These are phyloP conservation scores for Calameuta filiformis DNA, from an alignment of 2,888 invertebrate genomes.

Conservation along the genomic window DNA sequence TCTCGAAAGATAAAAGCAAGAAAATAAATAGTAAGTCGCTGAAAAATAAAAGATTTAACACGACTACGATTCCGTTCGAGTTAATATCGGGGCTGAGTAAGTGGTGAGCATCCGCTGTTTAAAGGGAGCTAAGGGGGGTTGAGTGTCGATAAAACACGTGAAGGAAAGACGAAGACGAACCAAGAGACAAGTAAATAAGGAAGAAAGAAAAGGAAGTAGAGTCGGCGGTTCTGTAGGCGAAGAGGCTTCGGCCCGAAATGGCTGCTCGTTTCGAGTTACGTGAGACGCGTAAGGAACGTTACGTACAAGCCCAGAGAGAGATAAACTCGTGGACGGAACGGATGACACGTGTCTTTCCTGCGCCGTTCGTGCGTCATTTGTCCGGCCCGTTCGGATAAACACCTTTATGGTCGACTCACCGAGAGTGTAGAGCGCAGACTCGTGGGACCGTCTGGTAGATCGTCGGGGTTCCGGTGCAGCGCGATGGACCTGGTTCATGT, in stretches of 20 bases:
- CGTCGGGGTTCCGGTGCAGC: constrained; percentile 40
- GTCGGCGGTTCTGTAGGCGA: not conserved
- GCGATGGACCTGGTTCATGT: constrained; percentile 44
- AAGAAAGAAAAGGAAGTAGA: not conserved
- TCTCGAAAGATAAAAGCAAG: not conserved
- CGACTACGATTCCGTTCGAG: too few relatives aligned
- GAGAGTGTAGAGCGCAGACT: constrained; percentile 54
- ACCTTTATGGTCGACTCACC: constrained; percentile 40
- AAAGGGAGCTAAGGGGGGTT: not conserved
- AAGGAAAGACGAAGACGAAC: not conserved
- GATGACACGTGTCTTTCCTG: too few relatives aligned
- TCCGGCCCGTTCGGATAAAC: not conserved
- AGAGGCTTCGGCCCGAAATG: not conserved
- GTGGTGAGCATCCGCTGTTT: not conserved
- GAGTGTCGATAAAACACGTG: not conserved
- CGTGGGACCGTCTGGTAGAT: constrained; percentile 47
- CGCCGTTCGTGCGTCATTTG: too few relatives aligned
- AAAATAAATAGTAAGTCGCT: not conserved
- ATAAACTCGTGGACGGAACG: not conserved
- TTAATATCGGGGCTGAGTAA: not conserved
- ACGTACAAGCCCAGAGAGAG: too few relatives aligned
- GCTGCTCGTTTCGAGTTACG: not conserved
- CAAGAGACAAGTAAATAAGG: not conserved
- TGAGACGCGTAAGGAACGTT: not conserved
- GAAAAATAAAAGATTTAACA: constrained; percentile 1